Conservation (phyloP, 2,113 vertebrate species). For the Balaeniceps rex region DNA sequence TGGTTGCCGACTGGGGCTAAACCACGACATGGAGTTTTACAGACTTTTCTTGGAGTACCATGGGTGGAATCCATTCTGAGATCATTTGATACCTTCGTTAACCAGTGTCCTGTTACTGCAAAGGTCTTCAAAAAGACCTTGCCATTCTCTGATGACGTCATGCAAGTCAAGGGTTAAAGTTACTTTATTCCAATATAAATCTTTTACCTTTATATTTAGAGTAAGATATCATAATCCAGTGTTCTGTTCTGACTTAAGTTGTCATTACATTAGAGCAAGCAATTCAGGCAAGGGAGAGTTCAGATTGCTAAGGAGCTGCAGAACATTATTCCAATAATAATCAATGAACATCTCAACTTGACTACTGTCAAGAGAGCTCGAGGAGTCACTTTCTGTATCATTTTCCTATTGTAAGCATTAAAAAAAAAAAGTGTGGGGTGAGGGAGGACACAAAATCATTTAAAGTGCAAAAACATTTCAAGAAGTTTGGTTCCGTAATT, state of each 20-base stretch:
- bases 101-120: background rate
- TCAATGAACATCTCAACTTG: background rate
- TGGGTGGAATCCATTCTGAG: background rate
- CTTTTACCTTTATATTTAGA: background rate
- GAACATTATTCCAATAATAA: background rate
- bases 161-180: background rate
- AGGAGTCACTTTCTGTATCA: background rate
- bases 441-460: background rate
- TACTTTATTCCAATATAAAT: background rate
- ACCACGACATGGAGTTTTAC: too few species aligned
- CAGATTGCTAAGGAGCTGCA: background rate
- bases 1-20: too few species aligned
- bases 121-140: background rate
- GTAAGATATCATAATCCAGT: background rate
- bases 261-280: background rate
- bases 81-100: background rate
- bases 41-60: background rate
- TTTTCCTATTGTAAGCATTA: background rate
- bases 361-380: background rate
- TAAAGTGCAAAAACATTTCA: background rate
- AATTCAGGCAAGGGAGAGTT: background rate
- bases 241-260: background rate
- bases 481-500: background rate
- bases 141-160: background rate
- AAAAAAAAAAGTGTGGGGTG: too few species aligned